Evolutionary conservation across 2,888 invertebrate species (phyloP), one percentile per base, ranked within the genome.

Genomic region (Chromoteleia sp.): DNA sequence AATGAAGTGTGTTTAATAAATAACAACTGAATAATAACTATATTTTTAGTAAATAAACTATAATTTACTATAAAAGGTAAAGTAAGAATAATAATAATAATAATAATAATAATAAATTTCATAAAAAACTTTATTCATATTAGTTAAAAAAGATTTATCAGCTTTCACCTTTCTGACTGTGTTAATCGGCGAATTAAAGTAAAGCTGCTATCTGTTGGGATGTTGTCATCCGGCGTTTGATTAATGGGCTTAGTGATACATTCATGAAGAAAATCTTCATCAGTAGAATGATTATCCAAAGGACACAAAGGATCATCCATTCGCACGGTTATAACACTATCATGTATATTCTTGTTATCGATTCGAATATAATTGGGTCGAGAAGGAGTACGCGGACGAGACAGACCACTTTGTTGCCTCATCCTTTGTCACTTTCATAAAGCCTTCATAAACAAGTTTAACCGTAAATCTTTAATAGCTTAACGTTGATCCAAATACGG

Each of bases 121-220:
- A n/a, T n/a, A n/a, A n/a, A n/a, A n/a, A n/a, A n/a, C n/a, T n/a
- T n/a, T n/a, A n/a, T n/a, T n/a, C n/a, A n/a, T n/a, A n/a, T n/a
- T n/a, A n/a, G n/a, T n/a, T n/a, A 25, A 25, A 25, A 25, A 25
- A 25, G 25, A 25, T 33, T 21, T n/a, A 54, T 12, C 8, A 15
- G 12, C 14, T 14, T 59, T 74, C 74, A 91, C 91, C 91, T 91
- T 86, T 91, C 90, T 15, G 91, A 91, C 70, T 88, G 87, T 17
- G 89, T 88, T 45, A 89, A 88, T 41, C 87, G 86, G 50, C 77
- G 74, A 48, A 73, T 48, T n/a, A n/a, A n/a, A 65, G 43, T 17
- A 19, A 74, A 68, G 29, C 8, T 36, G 29, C 43, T n/a, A 52
- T 85, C 79, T 73, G 52, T 63, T n/a, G 50, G n/a, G 5, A 43